Percentiles rank a stretch among this genome's conserved stretches.
These are phyloP conservation scores for Chymomyza amoena DNA, from an alignment of 2,888 invertebrate genomes.

Conservation along the genomic window DNA sequence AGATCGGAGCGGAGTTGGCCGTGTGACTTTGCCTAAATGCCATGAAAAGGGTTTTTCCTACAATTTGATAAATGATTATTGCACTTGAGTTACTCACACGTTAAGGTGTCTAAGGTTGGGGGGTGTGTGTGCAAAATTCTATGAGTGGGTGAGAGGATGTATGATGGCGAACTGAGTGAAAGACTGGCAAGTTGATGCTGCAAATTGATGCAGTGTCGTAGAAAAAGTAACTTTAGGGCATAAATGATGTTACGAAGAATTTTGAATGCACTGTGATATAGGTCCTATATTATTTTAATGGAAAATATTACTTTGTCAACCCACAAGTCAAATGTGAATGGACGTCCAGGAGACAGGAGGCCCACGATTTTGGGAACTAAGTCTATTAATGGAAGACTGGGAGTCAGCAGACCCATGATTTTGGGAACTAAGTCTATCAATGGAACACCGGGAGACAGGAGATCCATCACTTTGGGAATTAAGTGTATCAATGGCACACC, in stretches of 20 bases:
- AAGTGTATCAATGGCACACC: too few relatives aligned
- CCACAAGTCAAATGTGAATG: too few relatives aligned
- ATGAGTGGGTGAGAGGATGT: constrained; percentile 29
- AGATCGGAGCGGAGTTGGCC: neutral
- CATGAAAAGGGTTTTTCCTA: constrained; percentile 46
- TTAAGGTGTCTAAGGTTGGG: neutral
- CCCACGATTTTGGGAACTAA: too few relatives aligned
- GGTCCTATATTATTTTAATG: too few relatives aligned
- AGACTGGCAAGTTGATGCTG: constrained; percentile 13
- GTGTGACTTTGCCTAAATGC: neutral
- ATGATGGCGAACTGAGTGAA: constrained; percentile 53
- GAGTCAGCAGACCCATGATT: too few relatives aligned
- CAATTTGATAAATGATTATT: constrained; percentile 46
- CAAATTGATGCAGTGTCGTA: neutral
- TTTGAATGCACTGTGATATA: neutral
- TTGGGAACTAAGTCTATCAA: too few relatives aligned
- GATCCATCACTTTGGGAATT: too few relatives aligned
- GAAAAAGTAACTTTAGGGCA: neutral
- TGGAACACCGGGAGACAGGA: too few relatives aligned
- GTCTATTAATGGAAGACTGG: too few relatives aligned
- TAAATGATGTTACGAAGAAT: neutral
- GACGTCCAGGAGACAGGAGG: too few relatives aligned
- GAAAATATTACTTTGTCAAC: too few relatives aligned
- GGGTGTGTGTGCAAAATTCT: neutral
- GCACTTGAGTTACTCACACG: neutral